Conservation (phyloP, 2,888 invertebrate species). For the Thecocarcelia acutangulata region DNA sequence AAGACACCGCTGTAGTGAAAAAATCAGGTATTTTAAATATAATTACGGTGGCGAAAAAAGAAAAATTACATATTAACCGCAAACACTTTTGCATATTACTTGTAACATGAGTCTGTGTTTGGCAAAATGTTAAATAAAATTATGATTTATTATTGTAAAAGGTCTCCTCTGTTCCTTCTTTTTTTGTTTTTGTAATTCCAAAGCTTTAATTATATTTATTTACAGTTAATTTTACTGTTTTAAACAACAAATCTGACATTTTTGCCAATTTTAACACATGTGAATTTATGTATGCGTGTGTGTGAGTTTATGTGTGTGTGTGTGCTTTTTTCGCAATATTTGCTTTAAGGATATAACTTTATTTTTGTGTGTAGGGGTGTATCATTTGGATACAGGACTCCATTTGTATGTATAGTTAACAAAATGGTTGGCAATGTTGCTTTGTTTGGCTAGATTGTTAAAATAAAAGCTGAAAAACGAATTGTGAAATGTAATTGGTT, state of each 20-base stretch:
- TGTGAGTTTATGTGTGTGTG: background rate
- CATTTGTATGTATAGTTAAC: slow-evolving; percentile 10
- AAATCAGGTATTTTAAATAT: slow-evolving; percentile 29
- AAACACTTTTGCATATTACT: slow-evolving; percentile 39
- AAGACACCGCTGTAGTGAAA: slow-evolving; percentile 29
- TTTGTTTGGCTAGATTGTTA: slow-evolving; percentile 31
- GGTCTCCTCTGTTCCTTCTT: slow-evolving; percentile 32
- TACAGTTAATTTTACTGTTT: slow-evolving; percentile 62
- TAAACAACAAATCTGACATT: slow-evolving; percentile 58
- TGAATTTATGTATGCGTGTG: background rate
- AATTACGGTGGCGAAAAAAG: slow-evolving; percentile 42
- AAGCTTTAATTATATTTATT: slow-evolving; percentile 64
- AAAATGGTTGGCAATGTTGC: slow-evolving; percentile 27
- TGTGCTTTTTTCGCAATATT: slow-evolving; percentile 35
- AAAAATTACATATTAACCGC: slow-evolving; percentile 29
- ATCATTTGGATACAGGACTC: slow-evolving; percentile 40
- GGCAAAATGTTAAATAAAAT: slow-evolving; percentile 42
- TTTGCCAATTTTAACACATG: slow-evolving; percentile 47
- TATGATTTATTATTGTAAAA: slow-evolving; percentile 57
- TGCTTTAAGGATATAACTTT: slow-evolving; percentile 60
- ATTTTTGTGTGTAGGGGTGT: slow-evolving; percentile 36
- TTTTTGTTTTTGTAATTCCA: slow-evolving; percentile 10
- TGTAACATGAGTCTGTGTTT: background rate
- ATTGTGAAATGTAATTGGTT: slow-evolving; percentile 31
- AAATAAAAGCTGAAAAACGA: slow-evolving; percentile 25